Base-by-base conservation (phyloP, 2,113 vertebrate genomes). In the Atlantisia rogersi region DNA sequence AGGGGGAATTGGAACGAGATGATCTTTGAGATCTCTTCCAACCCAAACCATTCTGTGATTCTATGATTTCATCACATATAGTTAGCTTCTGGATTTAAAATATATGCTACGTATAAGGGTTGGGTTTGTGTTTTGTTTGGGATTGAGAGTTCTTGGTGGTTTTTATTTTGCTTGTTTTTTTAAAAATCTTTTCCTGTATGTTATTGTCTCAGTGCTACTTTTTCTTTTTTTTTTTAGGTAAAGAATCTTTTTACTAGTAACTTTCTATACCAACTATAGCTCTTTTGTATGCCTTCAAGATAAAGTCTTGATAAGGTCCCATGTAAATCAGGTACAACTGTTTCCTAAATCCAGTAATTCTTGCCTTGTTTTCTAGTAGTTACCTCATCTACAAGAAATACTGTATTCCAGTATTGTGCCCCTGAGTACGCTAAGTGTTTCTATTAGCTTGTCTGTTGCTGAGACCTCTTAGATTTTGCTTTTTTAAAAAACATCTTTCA, bases 351-450 rank as follows among this genome's bases (percentile, higher is more conserved):
- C 15, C 68, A 89, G 32, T 76, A 22, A 67, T 96, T 88, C 63
- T 93, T 93, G 32, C 56, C 64, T 56, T 92, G 70, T 94, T 95
- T 94, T 86, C 77, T 77, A 85, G 67, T 94, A 95, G 92, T 90
- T 95, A 93, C 62, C 67, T 96, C 70, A 74, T 85, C 87, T 93
- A 87, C 32, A 88, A 96, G 80, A 93, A 95, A 93, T 77, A 93
- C 29, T 90, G 29, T 75, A 65, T 75, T 92, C 39, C 42, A 78
- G 24, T 89, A 78, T 78, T 78, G 70, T 79, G 59, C 80, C 59
- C 80, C 19, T 83, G 76, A 81, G 80, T 88, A 92, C 67, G 83
- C 28, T 55, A 39, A 82, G 42, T 59, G 31, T 68, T 96, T 89
- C 74, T 95, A 15, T 75, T 90, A 77, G 67, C 32, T 84, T 94